Percentiles rank a stretch among this genome's conserved stretches.
phyloP scores from a whole-genome alignment of 2,888 invertebrate genomes.

The Coelopa pilipes region DNA sequence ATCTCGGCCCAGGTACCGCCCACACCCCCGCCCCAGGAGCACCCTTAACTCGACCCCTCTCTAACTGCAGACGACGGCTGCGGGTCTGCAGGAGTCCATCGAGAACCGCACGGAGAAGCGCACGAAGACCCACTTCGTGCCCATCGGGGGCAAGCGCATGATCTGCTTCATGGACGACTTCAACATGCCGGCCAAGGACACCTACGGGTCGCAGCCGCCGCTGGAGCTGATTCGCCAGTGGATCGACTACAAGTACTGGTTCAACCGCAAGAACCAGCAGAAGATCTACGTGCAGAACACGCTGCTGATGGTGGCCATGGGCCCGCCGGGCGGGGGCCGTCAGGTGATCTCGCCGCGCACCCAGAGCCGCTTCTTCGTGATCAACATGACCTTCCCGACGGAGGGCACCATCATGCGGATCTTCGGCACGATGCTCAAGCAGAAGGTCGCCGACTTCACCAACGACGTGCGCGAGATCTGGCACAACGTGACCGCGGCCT shows the following conservation, averaged over 20 bases:
- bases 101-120: conserved; percentile 89
- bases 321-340: conserved; percentile 88
- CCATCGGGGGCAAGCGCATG: conserved; percentile 84
- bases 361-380: conserved; percentile 79
- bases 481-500: conserved; percentile 76
- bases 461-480: conserved; percentile 80
- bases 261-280: conserved; percentile 82
- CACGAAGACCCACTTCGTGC: conserved; percentile 85
- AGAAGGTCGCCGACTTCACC: conserved; percentile 81
- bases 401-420: conserved; percentile 82
- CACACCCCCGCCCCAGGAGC: neutral
- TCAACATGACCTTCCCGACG: conserved; percentile 85
- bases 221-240: conserved; percentile 85
- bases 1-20: conserved; percentile 80
- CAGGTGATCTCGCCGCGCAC: conserved; percentile 82
- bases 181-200: conserved; percentile 91
- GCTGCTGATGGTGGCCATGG: conserved; percentile 83
- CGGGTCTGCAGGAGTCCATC: conserved; percentile 85
- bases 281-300: conserved; percentile 82
- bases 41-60: neutral
- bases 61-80: conserved; percentile 77
- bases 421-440: conserved; percentile 85
- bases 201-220: conserved; percentile 89
- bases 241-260: conserved; percentile 93
- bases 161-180: conserved; percentile 91